phyloP scores from a whole-genome alignment of 1,140 invertebrate species.

The Ptiloglossa arizonensis region DNA sequence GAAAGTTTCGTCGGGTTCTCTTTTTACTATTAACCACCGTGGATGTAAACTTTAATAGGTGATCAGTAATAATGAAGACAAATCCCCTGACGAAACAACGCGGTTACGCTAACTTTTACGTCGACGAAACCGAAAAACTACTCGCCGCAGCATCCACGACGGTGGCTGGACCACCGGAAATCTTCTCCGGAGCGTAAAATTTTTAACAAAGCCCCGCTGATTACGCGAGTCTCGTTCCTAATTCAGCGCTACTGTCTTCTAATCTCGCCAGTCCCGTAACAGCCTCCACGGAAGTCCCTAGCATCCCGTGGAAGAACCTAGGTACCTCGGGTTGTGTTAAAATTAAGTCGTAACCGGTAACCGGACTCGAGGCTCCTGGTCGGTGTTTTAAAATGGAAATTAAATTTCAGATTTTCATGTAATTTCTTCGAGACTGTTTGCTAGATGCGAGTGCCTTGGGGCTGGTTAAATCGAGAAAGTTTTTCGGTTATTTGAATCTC shows the following conservation, averaged over 20 bases:
- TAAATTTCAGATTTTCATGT: background rate
- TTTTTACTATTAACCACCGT: constrained; percentile 55
- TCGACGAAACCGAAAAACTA: constrained; percentile 21
- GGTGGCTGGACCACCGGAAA: background rate
- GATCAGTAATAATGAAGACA: constrained; percentile 61
- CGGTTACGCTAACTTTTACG: constrained; percentile 46
- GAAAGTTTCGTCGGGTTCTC: constrained; percentile 52
- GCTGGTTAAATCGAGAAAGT: too few relatives aligned
- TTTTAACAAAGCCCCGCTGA: constrained; percentile 20
- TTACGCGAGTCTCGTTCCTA: background rate
- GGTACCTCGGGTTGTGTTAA: too few relatives aligned
- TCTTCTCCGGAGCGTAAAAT: background rate
- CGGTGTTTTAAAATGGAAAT: background rate
- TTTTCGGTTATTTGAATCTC: too few relatives aligned
- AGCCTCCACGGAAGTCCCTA: too few relatives aligned
- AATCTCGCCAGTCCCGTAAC: background rate
- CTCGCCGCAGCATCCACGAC: too few relatives aligned
- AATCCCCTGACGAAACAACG: constrained; percentile 43
- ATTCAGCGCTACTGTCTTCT: background rate
- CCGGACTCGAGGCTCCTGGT: background rate
- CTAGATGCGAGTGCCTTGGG: too few relatives aligned
- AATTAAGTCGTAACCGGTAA: background rate
- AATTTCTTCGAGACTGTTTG: background rate
- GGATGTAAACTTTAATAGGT: constrained; percentile 59
- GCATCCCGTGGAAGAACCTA: too few relatives aligned